phyloP scores from a whole-genome alignment of 2,113 vertebrate genomes.

The Phaethornis superciliosus region DNA sequence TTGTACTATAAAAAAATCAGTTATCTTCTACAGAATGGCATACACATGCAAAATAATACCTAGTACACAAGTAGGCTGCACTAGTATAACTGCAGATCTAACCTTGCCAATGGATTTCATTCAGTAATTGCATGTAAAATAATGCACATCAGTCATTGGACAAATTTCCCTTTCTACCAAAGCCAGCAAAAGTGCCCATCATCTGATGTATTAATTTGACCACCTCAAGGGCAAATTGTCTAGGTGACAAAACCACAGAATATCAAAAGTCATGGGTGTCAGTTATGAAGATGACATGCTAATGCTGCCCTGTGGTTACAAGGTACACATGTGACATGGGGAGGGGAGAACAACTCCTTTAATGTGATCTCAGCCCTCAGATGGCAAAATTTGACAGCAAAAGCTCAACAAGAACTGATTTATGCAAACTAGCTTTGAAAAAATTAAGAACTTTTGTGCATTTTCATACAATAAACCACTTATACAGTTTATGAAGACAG shows the following conservation, averaged over 20 bases:
- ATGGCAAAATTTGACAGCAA: background rate
- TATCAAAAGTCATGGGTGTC: background rate
- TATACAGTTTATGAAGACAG: background rate
- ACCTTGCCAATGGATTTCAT: background rate
- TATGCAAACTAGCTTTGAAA: background rate
- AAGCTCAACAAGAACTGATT: background rate
- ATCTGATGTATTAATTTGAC: background rate
- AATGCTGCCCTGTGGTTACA: background rate
- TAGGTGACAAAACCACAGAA: background rate
- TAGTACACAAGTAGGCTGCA: fast-evolving
- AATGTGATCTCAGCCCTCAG: background rate
- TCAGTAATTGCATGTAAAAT: background rate
- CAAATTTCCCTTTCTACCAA: background rate
- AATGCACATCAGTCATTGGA: background rate
- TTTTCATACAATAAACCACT: background rate
- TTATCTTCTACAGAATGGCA: background rate
- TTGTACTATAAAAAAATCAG: background rate
- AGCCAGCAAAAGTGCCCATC: background rate
- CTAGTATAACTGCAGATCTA: background rate
- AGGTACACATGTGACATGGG: background rate
- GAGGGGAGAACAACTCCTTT: background rate
- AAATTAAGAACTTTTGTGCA: background rate
- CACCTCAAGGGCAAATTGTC: background rate
- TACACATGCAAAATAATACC: background rate
- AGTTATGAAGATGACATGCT: background rate